Percentiles rank a stretch among this genome's conserved stretches.
Evolutionary conservation across 2,888 invertebrate species (phyloP).

Genomic region (Spodoptera littoralis): DNA sequence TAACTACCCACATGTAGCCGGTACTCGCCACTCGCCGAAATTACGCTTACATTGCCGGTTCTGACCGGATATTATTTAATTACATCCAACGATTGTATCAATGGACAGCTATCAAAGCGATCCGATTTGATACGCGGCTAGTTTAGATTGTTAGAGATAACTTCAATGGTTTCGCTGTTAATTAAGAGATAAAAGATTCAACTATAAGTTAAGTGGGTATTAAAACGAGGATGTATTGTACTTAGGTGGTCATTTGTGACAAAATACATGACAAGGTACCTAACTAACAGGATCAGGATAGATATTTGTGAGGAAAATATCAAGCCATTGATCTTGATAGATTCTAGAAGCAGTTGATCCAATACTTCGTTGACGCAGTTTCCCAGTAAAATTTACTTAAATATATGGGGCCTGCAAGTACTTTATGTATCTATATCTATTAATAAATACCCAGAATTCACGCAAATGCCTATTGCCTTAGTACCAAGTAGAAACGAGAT

Average conservation of each 20-base stretch:
- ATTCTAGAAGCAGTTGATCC: too few relatives aligned
- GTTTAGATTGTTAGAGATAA: conserved; percentile 44
- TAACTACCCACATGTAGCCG: conserved; percentile 46
- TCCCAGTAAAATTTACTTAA: too few relatives aligned
- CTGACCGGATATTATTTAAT: conserved; percentile 55
- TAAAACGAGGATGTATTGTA: conserved; percentile 38
- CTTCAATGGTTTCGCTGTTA: conserved; percentile 62
- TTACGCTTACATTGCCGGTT: conserved; percentile 57
- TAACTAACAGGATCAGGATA: too few relatives aligned
- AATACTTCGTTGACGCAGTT: too few relatives aligned
- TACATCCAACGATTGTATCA: conserved; percentile 48
- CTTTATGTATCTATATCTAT: too few relatives aligned
- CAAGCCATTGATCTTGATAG: too few relatives aligned
- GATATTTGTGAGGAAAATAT: too few relatives aligned
- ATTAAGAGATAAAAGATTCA: conserved; percentile 69
- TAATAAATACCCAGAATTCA: too few relatives aligned
- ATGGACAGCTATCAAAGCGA: conserved; percentile 59
- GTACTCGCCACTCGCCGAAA: conserved; percentile 37
- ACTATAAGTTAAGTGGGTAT: conserved; percentile 38
- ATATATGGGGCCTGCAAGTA: too few relatives aligned
- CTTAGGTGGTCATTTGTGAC: conserved; percentile 1
- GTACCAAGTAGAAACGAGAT: conserved; percentile 2
- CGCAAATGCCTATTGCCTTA: too few relatives aligned
- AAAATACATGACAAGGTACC: too few relatives aligned
- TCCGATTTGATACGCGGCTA: conserved; percentile 46